Percentiles rank a stretch among this genome's conserved stretches.
These are phyloP conservation scores for Emmelina monodactyla DNA, from an alignment of 2,888 invertebrate genomes.

Conservation along the genomic window DNA sequence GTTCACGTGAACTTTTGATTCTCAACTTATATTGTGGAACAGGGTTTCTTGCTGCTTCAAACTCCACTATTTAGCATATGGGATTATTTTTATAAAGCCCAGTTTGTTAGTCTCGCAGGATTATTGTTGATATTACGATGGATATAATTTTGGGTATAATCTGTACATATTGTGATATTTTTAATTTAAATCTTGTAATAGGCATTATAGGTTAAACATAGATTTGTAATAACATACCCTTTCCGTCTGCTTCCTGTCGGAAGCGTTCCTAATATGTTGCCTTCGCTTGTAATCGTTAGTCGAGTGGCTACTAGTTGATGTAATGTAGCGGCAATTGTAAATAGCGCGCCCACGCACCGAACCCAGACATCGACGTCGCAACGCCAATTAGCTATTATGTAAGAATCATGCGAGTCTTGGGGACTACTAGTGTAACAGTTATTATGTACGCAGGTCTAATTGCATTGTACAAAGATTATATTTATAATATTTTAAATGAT, in stretches of 20 bases:
- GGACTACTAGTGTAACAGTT: slow-evolving; percentile 27
- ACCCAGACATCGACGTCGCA: slow-evolving; percentile 9
- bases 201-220: slow-evolving; percentile 45
- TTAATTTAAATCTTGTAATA: slow-evolving; percentile 57
- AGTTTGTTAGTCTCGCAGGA: slow-evolving; percentile 29
- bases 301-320: too few species aligned
- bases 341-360: slow-evolving; percentile 21
- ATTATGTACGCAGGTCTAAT: slow-evolving; percentile 43
- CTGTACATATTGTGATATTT: slow-evolving; percentile 66
- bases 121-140: slow-evolving; percentile 37
- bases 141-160: slow-evolving; percentile 43
- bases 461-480: slow-evolving; percentile 64
- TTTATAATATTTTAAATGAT: slow-evolving; percentile 62
- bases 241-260: slow-evolving; percentile 32
- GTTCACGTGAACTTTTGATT: too few species aligned
- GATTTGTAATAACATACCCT: slow-evolving; percentile 32
- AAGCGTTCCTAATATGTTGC: slow-evolving; percentile 29
- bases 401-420: slow-evolving; percentile 36
- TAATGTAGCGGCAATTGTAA: slow-evolving; percentile 25
- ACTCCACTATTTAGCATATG: too few species aligned
- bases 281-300: slow-evolving; percentile 21
- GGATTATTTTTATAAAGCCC: slow-evolving; percentile 22
- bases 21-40: too few species aligned
- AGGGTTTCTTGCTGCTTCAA: too few species aligned
- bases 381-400: slow-evolving; percentile 24